Base-by-base conservation (phyloP, 2,797 vertebrate genomes). In the Amphiprion clarkii region DNA sequence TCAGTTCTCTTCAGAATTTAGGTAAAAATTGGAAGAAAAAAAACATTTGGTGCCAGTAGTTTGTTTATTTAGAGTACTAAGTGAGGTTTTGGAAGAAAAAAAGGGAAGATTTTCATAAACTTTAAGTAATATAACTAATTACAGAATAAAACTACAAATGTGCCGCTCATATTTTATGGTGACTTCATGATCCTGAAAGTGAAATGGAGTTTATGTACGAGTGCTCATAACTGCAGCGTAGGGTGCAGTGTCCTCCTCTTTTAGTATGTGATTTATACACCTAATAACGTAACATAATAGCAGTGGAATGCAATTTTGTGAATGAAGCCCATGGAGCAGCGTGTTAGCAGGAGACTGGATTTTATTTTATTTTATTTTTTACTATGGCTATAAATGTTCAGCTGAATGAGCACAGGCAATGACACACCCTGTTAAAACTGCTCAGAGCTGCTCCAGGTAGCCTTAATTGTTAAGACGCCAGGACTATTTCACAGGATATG, bases 371-470 rank as follows among this genome's bases (percentile, higher is more conserved):
- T 46, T 44, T 85, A 69, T 82, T 75, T 86, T 71, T 82, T 77
- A 85, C 53, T 29, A n/a, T 48, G 68, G 57, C 61, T 67, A 71
- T 87, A 87, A 87, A 87, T 74, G 72, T 42, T 79, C 58, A 66
- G 52, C 79, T 81, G 70, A 85, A 69, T 27, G 56, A 70, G 66
- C 64, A 25, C 52, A 79, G 56, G 57, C 69, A 81, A 72, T 85
- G 78, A 81, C 74, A 81, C 68, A 78, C 83, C 23, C 65, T 39
- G 36, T 87, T 84, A 87, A 86, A 89, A n/a, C n/a, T 53, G 40
- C 66, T 44, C 64, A 71, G 49, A 82, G 64, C 64, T 64, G 75
- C 74, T 58, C 21, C 27, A 63, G 61, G 51, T 69, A 63, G 46
- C 33, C 57, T 70, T 68, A 76, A 66, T 54, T 51, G 58, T 70